A percentile compares a stretch with the other conserved stretches of the same genome.
phyloP scores from a whole-genome alignment of 2,113 vertebrate species.

The Protobothrops mucrosquamatus region DNA sequence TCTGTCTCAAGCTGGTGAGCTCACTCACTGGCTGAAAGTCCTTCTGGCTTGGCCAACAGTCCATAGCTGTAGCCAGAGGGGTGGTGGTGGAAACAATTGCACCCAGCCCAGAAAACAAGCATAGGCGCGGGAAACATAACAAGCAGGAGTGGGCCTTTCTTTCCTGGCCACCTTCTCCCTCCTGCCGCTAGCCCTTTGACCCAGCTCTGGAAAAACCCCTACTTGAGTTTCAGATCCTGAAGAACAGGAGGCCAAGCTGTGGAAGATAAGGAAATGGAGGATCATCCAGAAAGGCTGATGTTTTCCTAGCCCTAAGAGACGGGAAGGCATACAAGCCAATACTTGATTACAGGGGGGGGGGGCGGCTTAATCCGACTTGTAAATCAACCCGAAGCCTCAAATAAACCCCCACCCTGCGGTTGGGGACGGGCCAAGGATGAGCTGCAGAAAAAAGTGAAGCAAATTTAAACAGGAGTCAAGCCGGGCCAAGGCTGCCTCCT shows the following conservation, averaged over 20 bases:
- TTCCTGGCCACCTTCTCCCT: too few species aligned
- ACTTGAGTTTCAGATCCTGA: accelerated
- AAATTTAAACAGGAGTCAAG: not conserved
- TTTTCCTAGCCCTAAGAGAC: not conserved
- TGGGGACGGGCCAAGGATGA: not conserved
- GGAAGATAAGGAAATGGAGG: not conserved
- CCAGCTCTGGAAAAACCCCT: not conserved
- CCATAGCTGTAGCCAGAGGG: too few species aligned
- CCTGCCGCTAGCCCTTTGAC: not conserved
- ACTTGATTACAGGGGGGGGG: not conserved
- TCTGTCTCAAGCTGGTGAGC: not conserved
- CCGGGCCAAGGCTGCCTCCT: not conserved
- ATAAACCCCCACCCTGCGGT: not conserved
- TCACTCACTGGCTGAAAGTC: not conserved
- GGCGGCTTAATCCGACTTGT: not conserved
- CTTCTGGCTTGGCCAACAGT: not conserved
- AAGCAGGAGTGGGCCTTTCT: too few species aligned
- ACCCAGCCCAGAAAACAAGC: not conserved
- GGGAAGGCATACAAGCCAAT: not conserved
- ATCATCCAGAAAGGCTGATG: not conserved
- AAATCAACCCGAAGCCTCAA: not conserved
- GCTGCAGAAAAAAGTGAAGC: not conserved
- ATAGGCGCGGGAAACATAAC: not conserved
- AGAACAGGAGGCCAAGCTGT: not conserved
- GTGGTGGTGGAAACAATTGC: accelerated